Evolutionary conservation across 2,113 vertebrate species (phyloP).

Genomic region (Plectropomus leopardus): DNA sequence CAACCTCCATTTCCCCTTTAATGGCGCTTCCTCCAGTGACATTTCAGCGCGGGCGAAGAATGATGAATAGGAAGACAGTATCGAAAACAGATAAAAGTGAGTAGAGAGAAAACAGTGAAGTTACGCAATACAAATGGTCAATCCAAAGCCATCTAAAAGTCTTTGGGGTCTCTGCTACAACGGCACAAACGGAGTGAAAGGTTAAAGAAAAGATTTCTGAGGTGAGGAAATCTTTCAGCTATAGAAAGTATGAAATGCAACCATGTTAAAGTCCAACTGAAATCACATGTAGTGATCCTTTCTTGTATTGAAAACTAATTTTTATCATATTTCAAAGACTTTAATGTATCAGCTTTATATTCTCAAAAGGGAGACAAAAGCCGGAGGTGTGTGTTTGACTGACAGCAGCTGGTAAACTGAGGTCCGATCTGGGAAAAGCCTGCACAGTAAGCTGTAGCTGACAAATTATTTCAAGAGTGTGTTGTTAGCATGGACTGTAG

Average conservation of each 20-base stretch:
- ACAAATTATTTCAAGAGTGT: neutral
- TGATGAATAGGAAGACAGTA: slow-evolving; percentile 62
- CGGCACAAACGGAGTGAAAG: slow-evolving; percentile 18
- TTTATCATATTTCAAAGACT: no score
- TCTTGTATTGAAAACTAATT: neutral
- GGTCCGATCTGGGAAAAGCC: no score
- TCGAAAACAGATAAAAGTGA: slow-evolving; percentile 68
- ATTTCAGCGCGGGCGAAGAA: slow-evolving; percentile 67
- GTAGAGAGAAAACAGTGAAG: slow-evolving; percentile 45
- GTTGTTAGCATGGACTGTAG: neutral
- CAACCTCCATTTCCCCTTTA: slow-evolving; percentile 78
- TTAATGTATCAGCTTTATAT: no score
- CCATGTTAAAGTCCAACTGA: neutral
- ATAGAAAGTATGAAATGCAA: neutral
- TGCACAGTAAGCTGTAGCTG: neutral
- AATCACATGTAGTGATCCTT: neutral
- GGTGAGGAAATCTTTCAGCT: slow-evolving; percentile 12
- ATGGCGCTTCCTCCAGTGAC: slow-evolving; percentile 70
- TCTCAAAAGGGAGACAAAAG: neutral
- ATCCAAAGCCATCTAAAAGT: slow-evolving; percentile 16
- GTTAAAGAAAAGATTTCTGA: neutral
- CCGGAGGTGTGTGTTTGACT: neutral
- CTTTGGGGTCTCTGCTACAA: slow-evolving; percentile 20
- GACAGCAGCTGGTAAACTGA: neutral
- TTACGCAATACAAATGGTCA: slow-evolving; percentile 38